Evolutionary conservation across 2,113 vertebrate genomes (phyloP).

Genomic region (Amphilophus citrinellus): DNA sequence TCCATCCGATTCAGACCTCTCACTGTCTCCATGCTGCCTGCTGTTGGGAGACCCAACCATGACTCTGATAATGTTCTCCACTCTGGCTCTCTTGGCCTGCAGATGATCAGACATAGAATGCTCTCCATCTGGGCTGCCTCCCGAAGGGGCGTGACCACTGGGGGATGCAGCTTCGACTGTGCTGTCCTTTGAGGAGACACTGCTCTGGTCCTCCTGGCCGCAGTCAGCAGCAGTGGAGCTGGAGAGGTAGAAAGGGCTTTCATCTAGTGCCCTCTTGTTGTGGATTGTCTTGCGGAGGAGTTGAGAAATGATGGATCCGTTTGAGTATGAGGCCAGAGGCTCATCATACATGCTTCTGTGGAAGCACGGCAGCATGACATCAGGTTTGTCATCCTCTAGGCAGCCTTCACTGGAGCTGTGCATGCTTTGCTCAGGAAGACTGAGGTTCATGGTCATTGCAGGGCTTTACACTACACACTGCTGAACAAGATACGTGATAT

Average conservation of each 20-base stretch:
- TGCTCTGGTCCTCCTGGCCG: constrained; percentile 74
- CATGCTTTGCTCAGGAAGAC: constrained; percentile 75
- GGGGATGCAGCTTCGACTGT: constrained; percentile 62
- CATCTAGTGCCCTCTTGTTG: constrained; percentile 78
- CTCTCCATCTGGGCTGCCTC: constrained; percentile 69
- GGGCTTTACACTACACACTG: constrained; percentile 9
- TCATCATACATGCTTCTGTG: constrained; percentile 77
- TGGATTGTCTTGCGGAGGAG: constrained; percentile 82
- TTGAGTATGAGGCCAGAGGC: constrained; percentile 78
- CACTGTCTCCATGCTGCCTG: constrained; percentile 57
- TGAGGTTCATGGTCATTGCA: constrained; percentile 75
- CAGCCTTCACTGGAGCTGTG: constrained; percentile 68
- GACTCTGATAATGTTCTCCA: constrained; percentile 92
- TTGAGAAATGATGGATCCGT: constrained; percentile 82
- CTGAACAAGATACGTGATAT: constrained; percentile 16
- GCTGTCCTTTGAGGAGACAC: constrained; percentile 75
- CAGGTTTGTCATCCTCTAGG: constrained; percentile 70
- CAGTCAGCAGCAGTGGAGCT: constrained; percentile 67
- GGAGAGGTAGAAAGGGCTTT: constrained; percentile 77
- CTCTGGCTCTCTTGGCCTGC: constrained; percentile 90
- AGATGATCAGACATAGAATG: constrained; percentile 82
- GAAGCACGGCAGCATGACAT: constrained; percentile 78
- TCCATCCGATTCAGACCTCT: constrained; percentile 47
- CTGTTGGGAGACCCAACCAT: constrained; percentile 85
- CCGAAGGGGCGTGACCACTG: constrained; percentile 52